phyloP scores from a whole-genome alignment of 2,797 vertebrate species.

The Lepilemur ruficaudatus region DNA sequence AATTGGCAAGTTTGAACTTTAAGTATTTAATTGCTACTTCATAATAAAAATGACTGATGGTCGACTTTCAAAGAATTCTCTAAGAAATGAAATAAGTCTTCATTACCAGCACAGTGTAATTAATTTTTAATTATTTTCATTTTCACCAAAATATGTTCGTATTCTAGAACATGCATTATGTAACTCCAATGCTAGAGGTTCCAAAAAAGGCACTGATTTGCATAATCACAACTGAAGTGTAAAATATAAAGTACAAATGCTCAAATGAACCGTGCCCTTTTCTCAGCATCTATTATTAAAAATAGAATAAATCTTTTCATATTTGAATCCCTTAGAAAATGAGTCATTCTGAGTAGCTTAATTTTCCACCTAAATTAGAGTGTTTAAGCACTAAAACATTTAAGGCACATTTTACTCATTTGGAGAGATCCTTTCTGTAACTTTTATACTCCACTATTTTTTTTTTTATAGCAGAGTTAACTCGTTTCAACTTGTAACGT shows the following conservation, averaged over 20 bases:
- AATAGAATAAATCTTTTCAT: conserved; percentile 45
- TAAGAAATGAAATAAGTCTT: conserved; percentile 71
- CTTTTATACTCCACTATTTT: background rate
- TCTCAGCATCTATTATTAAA: conserved; percentile 46
- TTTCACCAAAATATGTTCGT: conserved; percentile 76
- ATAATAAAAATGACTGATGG: conserved; percentile 66
- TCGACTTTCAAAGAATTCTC: conserved; percentile 63
- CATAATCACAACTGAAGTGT: conserved; percentile 62
- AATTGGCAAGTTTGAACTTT: conserved; percentile 51
- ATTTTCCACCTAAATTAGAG: conserved; percentile 21
- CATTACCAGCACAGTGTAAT: conserved; percentile 64
- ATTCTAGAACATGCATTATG: conserved; percentile 74
- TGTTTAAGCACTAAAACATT: conserved; percentile 39
- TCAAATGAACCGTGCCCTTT: conserved; percentile 51
- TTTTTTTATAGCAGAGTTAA: background rate
- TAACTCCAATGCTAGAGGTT: conserved; percentile 72
- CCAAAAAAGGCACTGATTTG: conserved; percentile 68
- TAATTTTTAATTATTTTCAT: conserved; percentile 81
- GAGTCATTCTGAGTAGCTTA: conserved; percentile 48
- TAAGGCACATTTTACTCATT: conserved; percentile 29
- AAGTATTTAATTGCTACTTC: conserved; percentile 54
- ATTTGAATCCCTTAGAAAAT: conserved; percentile 38
- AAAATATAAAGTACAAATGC: conserved; percentile 49
- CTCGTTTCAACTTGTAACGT: background rate
- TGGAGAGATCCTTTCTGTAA: background rate